A percentile compares a stretch with the other conserved stretches of the same genome.
phyloP scores from a whole-genome alignment of 2,113 vertebrate species.

The Podilymbus podiceps region DNA sequence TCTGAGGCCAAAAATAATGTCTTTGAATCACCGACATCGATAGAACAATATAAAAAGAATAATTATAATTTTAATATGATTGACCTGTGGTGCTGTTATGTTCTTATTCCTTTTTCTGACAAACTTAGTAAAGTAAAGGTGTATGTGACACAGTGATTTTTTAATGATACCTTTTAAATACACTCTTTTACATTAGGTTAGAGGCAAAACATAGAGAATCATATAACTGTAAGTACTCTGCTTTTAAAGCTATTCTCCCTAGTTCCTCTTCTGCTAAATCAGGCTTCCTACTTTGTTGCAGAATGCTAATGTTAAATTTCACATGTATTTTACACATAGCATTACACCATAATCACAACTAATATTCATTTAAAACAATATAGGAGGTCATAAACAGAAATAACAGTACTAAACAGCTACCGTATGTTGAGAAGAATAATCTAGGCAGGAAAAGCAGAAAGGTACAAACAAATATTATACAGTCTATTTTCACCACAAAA shows the following conservation, averaged over 20 bases:
- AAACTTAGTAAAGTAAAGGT: neutral
- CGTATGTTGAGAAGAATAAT: neutral
- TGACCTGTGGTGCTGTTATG: neutral
- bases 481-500: neutral
- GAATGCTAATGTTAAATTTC: neutral
- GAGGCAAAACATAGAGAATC: neutral
- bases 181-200: neutral
- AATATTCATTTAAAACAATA: neutral
- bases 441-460: neutral
- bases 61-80: neutral
- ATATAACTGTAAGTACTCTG: neutral
- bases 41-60: neutral
- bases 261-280: neutral
- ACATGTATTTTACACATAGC: neutral
- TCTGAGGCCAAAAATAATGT: neutral
- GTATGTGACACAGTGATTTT: neutral
- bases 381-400: neutral
- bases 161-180: neutral
- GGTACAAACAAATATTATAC: neutral
- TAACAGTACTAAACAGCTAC: neutral
- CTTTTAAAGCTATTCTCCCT: neutral
- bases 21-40: neutral
- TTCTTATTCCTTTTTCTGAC: neutral
- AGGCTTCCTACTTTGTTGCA: neutral
- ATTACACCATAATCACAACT: neutral